phyloP scores from a whole-genome alignment of 2,888 invertebrate species.

The Prosapia bicincta region DNA sequence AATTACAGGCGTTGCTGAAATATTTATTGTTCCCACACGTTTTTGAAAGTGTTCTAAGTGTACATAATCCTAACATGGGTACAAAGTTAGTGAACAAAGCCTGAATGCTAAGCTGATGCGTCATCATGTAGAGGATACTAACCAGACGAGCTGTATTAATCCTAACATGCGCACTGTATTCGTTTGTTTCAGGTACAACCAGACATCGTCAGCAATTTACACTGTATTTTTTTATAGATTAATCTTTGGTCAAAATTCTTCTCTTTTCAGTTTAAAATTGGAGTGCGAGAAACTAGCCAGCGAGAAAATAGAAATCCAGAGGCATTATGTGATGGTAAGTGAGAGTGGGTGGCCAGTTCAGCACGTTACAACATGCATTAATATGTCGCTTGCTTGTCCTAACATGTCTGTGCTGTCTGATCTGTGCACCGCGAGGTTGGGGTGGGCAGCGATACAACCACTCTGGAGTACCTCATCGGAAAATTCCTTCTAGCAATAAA shows the following conservation, averaged over 20 bases:
- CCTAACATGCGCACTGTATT: neutral
- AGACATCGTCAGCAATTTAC: no score
- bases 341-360: neutral
- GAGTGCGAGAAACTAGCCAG: slow-evolving; percentile 86
- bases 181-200: neutral
- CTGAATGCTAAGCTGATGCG: no score
- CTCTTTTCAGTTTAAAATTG: slow-evolving; percentile 65
- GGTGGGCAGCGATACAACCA: no score
- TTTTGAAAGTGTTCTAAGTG: no score
- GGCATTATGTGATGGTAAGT: slow-evolving; percentile 88
- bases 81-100: no score
- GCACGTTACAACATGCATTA: neutral
- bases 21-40: no score
- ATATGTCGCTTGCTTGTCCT: neutral
- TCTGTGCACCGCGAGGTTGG: neutral
- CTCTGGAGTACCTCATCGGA: no score
- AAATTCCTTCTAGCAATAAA: no score
- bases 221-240: neutral
- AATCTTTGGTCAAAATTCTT: neutral
- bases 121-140: no score
- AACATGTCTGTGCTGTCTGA: neutral
- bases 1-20: no score
- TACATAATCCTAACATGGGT: no score
- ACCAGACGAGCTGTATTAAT: no score
- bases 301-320: slow-evolving; percentile 87